Conservation (phyloP, 2,888 invertebrate species). For the Sceliomorpha sp. region DNA sequence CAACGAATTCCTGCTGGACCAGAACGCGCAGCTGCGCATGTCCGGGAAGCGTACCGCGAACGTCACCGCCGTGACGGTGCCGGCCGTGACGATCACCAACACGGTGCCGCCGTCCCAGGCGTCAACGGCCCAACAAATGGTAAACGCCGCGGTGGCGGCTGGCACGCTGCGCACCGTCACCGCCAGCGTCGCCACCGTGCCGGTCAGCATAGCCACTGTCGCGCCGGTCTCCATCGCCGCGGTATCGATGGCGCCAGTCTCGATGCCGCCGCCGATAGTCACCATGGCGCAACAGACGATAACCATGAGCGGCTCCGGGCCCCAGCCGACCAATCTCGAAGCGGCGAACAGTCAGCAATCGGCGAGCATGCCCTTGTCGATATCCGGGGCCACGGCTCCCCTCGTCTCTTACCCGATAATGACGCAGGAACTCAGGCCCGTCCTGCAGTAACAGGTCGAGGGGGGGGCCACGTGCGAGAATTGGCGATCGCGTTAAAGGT, state of each 20-base stretch:
- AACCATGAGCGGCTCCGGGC: constrained; percentile 77
- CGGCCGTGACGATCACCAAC: constrained; percentile 83
- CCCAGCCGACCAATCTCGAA: constrained; percentile 74
- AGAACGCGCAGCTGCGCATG: constrained; percentile 87
- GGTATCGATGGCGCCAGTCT: constrained; percentile 82
- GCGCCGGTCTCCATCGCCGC: constrained; percentile 83
- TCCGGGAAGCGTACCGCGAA: constrained; percentile 82
- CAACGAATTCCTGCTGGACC: constrained; percentile 89
- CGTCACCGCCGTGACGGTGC: constrained; percentile 83
- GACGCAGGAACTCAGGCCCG: constrained; percentile 82
- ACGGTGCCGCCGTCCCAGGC: constrained; percentile 82
- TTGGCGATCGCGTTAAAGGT: neutral
- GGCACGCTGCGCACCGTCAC: constrained; percentile 82
- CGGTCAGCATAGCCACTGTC: constrained; percentile 84
- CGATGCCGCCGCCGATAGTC: constrained; percentile 83
- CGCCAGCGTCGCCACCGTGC: constrained; percentile 83
- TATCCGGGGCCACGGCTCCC: constrained; percentile 84
- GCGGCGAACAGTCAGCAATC: constrained; percentile 79
- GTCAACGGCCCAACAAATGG: constrained; percentile 81
- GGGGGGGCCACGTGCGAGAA: too few species aligned
- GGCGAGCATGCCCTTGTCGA: constrained; percentile 81
- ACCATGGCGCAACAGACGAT: constrained; percentile 82
- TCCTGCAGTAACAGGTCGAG: constrained; percentile 50
- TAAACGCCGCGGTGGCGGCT: constrained; percentile 78
- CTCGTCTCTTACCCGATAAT: constrained; percentile 86